Conservation (phyloP, 2,888 invertebrate species). For the Agriopis leucophaearia region DNA sequence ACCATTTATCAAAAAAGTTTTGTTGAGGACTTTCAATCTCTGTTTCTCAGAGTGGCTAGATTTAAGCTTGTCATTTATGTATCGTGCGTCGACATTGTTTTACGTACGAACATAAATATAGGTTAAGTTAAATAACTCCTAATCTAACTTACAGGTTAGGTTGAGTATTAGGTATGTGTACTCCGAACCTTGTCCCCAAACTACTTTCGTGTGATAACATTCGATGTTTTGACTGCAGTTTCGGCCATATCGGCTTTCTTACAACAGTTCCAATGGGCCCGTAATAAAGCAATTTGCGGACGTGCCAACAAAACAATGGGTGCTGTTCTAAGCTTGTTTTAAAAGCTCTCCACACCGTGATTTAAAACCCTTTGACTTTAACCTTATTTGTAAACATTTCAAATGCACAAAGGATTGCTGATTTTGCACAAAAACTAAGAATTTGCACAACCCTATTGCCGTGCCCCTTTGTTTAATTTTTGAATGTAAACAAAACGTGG, state of each 20-base stretch:
- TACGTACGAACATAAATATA: not conserved
- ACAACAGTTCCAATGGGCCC: conserved; percentile 67
- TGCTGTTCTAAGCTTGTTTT: conserved; percentile 82
- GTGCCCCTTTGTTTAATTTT: conserved; percentile 72
- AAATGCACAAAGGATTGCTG: conserved; percentile 77
- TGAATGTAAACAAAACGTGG: conserved; percentile 60
- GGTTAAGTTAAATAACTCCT: not conserved
- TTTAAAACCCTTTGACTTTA: conserved; percentile 85
- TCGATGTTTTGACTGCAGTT: conserved; percentile 81
- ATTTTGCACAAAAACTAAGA: conserved; percentile 72
- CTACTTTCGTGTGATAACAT: conserved; percentile 67
- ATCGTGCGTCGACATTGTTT: not conserved
- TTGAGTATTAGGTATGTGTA: not conserved
- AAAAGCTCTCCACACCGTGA: conserved; percentile 85
- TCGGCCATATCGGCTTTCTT: conserved; percentile 81
- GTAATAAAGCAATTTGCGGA: conserved; percentile 85
- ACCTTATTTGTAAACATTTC: conserved; percentile 83
- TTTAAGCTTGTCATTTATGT: not conserved
- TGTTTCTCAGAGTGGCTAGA: too few relatives aligned
- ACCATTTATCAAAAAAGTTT: too few relatives aligned
- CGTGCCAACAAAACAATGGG: conserved; percentile 83
- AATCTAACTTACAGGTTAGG: not conserved
- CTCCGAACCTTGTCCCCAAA: not conserved
- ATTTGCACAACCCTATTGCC: conserved; percentile 82
- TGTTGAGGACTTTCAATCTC: too few relatives aligned